Conservation (phyloP, 2,888 invertebrate genomes). For the Uloborus plumipes region DNA sequence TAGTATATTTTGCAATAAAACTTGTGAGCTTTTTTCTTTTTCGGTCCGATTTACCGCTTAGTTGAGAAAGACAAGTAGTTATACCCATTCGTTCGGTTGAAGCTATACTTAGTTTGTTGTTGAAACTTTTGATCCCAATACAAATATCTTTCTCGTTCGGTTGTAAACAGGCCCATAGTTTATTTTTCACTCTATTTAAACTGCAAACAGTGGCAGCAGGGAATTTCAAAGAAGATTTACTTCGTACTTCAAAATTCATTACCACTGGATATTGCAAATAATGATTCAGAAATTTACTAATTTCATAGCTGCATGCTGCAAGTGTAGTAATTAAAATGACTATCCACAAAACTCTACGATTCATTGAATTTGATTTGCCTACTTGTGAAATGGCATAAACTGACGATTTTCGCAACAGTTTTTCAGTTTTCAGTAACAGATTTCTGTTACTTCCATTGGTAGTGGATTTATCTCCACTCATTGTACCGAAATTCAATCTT, state of each 20-base stretch:
- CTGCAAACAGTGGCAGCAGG: constrained; percentile 50
- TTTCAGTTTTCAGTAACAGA: background rate
- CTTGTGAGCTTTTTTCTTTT: background rate
- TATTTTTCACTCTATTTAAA: constrained; percentile 15
- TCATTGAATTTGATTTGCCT: background rate
- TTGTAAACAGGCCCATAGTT: background rate
- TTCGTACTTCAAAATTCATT: constrained; percentile 29
- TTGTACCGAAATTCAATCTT: too few species aligned
- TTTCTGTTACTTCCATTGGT: too few species aligned
- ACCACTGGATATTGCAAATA: constrained; percentile 53
- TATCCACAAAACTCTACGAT: constrained; percentile 27
- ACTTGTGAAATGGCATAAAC: constrained; percentile 24
- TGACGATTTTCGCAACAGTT: constrained; percentile 29
- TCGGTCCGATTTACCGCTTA: background rate
- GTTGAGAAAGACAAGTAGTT: background rate
- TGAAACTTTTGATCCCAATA: background rate
- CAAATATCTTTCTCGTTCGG: background rate
- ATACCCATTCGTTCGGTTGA: constrained; percentile 3
- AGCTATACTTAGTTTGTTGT: background rate
- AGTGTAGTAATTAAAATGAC: constrained; percentile 6
- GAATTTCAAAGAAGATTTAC: constrained; percentile 4
- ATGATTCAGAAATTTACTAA: constrained; percentile 23
- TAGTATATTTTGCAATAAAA: constrained; percentile 2
- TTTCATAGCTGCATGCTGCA: constrained; percentile 18
- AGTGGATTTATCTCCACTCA: too few species aligned